Evolutionary conservation across 2,113 vertebrate species (phyloP).

Genomic region (Alligator mississippiensis): DNA sequence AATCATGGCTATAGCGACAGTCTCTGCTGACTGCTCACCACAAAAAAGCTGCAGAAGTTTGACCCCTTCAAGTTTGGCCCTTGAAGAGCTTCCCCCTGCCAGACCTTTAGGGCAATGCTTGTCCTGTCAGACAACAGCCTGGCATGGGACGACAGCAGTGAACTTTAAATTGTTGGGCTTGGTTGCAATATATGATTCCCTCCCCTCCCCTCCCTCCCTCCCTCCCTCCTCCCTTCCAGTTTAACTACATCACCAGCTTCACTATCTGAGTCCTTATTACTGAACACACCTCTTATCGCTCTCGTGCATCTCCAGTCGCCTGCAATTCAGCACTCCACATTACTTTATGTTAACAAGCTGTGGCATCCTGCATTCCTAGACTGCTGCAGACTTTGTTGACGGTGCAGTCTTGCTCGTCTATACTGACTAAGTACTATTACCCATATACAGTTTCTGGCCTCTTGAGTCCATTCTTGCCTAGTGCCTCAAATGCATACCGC

Average conservation of each 20-base stretch:
- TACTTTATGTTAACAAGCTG: slow-evolving; percentile 73
- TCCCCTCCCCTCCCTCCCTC: too few relatives aligned
- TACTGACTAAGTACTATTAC: background rate
- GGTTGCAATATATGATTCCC: too few relatives aligned
- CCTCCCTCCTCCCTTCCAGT: too few relatives aligned
- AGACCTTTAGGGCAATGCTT: background rate
- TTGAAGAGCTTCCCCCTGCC: background rate
- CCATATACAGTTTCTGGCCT: background rate
- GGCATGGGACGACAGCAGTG: background rate
- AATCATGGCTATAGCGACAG: rapidly evolving
- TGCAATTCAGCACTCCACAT: slow-evolving; percentile 52
- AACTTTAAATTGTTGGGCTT: background rate
- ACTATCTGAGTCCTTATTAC: slow-evolving; percentile 70
- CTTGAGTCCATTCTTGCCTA: background rate
- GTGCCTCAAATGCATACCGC: background rate
- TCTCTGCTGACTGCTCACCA: background rate
- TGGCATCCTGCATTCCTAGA: slow-evolving; percentile 49
- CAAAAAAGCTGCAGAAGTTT: background rate
- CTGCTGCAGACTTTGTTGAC: slow-evolving; percentile 45
- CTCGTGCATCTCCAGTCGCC: slow-evolving; percentile 35
- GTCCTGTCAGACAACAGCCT: background rate
- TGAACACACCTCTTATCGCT: slow-evolving; percentile 65
- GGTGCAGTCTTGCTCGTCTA: slow-evolving; percentile 23
- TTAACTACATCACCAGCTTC: slow-evolving; percentile 49
- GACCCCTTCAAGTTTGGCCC: background rate